Evolutionary conservation across 2,113 vertebrate species (phyloP), one percentile per base, ranked within the genome.

Genomic region (Hoplias malabaricus): DNA sequence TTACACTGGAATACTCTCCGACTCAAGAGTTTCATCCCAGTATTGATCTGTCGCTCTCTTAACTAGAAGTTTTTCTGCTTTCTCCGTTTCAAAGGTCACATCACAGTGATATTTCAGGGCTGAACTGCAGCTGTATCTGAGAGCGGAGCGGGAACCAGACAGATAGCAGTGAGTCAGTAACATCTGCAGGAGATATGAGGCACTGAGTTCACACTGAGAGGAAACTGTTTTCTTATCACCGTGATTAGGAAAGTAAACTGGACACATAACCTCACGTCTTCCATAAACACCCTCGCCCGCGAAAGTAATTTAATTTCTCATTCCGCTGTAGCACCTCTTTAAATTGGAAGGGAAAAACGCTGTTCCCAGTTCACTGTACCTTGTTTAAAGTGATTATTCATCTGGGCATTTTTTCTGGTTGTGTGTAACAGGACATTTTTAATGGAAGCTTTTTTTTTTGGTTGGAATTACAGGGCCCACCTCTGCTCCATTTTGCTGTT

Each of bases 371-470:
- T n/a, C 29, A 38, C 46, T 50, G 73, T 75, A 19, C 16, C 5
- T 10, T 66, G 36, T 75, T 83, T 38, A 40, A 70, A 83, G 65
- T 82, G 33, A 29, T 61, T 63, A 23, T 31, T 75, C 23, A 31
- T 19, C 54, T 16, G 7, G 2, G 36, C 7, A 11, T 67, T 11
- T n/a, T 14, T 48, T 9, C 21, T 66, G 14, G 74, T 25, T 10
- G 5, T 36, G 43, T 54, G 33, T 19, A 75, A 53, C 61, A 40
- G 57, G 4, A 31, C 59, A 59, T 81, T 59, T 73, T 63, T 62
- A 77, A 63, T 73, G 31, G 56, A 50, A 31, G 57, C 16, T 21
- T 78, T 50, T 81, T 81, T 81, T 81, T 68, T 53, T 48, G 1
- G 16, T 83, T 69, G 71, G 13, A 29, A n/a, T 69, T 75, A 31